Conservation (phyloP, 1,140 invertebrate species). For the Capitella teleta region DNA sequence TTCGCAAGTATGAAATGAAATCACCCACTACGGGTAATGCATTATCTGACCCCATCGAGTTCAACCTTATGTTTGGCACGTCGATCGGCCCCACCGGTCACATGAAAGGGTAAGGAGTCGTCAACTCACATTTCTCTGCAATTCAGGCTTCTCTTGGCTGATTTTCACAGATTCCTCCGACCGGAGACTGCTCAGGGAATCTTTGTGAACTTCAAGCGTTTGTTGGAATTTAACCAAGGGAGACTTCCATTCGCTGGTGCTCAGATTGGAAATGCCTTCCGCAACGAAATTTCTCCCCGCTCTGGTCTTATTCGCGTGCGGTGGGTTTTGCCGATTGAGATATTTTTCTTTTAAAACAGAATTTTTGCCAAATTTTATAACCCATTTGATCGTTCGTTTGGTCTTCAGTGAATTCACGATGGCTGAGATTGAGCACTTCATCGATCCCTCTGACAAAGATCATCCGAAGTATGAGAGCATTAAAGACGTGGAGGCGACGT, state of each 20-base stretch:
- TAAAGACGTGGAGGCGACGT: slow-evolving; percentile 57
- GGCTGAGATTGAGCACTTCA: slow-evolving; percentile 99
- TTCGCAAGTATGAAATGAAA: slow-evolving; percentile 83
- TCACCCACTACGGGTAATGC: slow-evolving; percentile 90
- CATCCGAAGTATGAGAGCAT: slow-evolving; percentile 81
- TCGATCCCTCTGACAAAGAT: slow-evolving; percentile 74
- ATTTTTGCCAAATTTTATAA: too few species aligned
- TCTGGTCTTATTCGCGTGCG: slow-evolving; percentile 87
- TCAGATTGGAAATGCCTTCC: slow-evolving; percentile 93
- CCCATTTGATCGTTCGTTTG: too few species aligned
- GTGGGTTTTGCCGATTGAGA: slow-evolving; percentile 25
- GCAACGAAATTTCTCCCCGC: slow-evolving; percentile 98
- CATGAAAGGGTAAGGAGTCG: slow-evolving; percentile 60
- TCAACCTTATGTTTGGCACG: slow-evolving; percentile 97
- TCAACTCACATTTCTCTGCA: neutral
- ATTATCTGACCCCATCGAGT: slow-evolving; percentile 86
- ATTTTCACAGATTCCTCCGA: slow-evolving; percentile 59
- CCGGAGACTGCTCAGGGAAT: slow-evolving; percentile 99
- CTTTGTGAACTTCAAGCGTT: slow-evolving; percentile 95
- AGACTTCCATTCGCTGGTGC: slow-evolving; percentile 94
- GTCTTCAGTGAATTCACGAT: slow-evolving; percentile 81
- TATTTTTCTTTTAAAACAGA: neutral
- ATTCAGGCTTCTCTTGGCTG: neutral
- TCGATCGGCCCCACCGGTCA: slow-evolving; percentile 91
- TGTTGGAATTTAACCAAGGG: slow-evolving; percentile 95